phyloP scores from a whole-genome alignment of 2,888 invertebrate genomes.

The Stomorhina lunata region DNA sequence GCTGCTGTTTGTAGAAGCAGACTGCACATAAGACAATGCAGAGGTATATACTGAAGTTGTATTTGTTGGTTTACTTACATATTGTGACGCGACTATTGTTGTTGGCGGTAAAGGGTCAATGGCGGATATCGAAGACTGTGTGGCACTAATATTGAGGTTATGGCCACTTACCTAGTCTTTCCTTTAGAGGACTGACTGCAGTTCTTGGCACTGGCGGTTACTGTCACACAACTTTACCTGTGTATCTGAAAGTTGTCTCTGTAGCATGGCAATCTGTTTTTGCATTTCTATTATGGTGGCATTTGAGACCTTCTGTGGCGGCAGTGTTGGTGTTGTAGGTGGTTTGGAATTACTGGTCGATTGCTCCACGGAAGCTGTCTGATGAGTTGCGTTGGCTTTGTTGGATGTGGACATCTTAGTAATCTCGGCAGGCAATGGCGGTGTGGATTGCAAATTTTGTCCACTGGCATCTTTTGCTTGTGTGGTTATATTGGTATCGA shows the following conservation, averaged over 20 bases:
- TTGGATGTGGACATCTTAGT: neutral
- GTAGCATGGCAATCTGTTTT: conserved; percentile 17
- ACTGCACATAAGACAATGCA: too few species aligned
- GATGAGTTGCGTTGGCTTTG: neutral
- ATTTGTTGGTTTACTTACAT: too few species aligned
- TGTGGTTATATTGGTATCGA: neutral
- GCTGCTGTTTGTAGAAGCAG: too few species aligned
- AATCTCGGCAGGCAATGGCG: neutral
- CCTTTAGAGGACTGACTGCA: neutral
- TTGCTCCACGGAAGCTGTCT: neutral
- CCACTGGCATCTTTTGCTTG: neutral
- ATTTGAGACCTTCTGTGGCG: neutral
- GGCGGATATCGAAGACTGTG: neutral
- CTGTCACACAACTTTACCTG: conserved; percentile 13
- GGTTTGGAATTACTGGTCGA: neutral
- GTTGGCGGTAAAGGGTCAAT: neutral
- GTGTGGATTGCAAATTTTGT: neutral
- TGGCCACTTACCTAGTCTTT: conserved; percentile 9
- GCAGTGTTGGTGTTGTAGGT: neutral
- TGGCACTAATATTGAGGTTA: neutral
- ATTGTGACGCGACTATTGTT: neutral
- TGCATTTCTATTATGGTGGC: neutral
- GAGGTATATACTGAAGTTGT: too few species aligned
- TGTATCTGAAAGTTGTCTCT: neutral
- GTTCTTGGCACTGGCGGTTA: conserved; percentile 13